Conservation (phyloP, 1,140 invertebrate species). For the Thaumatotibia leucotreta region DNA sequence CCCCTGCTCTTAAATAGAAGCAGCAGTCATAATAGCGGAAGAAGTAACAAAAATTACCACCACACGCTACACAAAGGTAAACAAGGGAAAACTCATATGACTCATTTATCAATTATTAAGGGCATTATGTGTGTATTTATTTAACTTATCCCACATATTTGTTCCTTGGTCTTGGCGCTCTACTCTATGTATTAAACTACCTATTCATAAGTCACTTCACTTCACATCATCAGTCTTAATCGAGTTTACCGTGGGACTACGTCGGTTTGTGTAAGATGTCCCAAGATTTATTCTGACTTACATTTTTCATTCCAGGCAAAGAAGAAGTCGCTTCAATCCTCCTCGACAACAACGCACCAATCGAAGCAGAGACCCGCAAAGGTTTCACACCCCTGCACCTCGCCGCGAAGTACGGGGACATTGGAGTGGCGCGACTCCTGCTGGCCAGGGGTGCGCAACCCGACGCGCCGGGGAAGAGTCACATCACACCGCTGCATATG, state of each 20-base stretch:
- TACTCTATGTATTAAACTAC: slow-evolving; percentile 94
- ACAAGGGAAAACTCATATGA: slow-evolving; percentile 96
- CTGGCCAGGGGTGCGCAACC: slow-evolving; percentile 91
- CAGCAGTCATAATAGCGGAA: no score
- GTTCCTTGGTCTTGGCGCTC: slow-evolving; percentile 90
- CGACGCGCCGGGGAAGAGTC: slow-evolving; percentile 98
- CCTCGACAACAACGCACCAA: slow-evolving; percentile 94
- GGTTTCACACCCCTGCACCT: slow-evolving; percentile 98
- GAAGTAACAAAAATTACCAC: no score
- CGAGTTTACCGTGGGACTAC: no score
- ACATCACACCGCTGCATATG: slow-evolving; percentile 97
- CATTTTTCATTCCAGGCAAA: slow-evolving; percentile 80
- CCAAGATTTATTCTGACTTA: slow-evolving; percentile 25
- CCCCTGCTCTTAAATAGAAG: slow-evolving; percentile 98
- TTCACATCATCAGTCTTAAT: slow-evolving; percentile 79
- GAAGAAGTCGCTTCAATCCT: slow-evolving; percentile 90
- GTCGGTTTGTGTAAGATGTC: no score
- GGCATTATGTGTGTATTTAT: no score
- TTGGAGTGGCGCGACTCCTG: slow-evolving; percentile 92
- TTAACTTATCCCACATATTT: no score
- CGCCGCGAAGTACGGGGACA: slow-evolving; percentile 97
- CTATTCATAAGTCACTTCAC: slow-evolving; percentile 99
- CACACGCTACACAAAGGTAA: no score
- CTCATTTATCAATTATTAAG: no score
- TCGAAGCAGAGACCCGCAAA: slow-evolving; percentile 95